phyloP scores from a whole-genome alignment of 2,113 vertebrate genomes.

The Hippotragus niger region DNA sequence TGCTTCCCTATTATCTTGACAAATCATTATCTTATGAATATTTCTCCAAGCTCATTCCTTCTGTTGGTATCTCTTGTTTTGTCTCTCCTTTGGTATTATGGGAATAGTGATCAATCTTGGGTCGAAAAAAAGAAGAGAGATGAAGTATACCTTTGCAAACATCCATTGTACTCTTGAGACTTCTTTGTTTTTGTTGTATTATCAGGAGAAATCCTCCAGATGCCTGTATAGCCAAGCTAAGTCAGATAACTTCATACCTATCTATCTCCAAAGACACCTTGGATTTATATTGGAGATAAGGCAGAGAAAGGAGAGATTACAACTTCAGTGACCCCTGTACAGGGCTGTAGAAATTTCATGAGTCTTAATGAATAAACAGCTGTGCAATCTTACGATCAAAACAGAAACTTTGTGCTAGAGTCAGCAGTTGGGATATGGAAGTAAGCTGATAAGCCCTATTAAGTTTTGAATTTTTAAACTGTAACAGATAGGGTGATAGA shows the following conservation, averaged over 20 bases:
- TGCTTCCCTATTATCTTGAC: neutral
- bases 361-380: slow-evolving; percentile 15
- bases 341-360: neutral
- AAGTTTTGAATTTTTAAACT: neutral
- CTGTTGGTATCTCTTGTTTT: slow-evolving; percentile 7
- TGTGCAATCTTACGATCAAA: slow-evolving; percentile 26
- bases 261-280: slow-evolving; percentile 17
- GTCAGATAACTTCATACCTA: neutral
- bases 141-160: neutral
- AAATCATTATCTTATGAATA: neutral
- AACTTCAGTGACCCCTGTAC: neutral
- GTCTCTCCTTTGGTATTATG: slow-evolving; percentile 7
- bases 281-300: slow-evolving; percentile 36
- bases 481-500: neutral
- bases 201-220: slow-evolving; percentile 31
- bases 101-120: neutral
- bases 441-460: neutral
- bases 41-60: slow-evolving; percentile 1
- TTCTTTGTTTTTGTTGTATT: slow-evolving; percentile 13
- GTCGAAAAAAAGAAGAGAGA: slow-evolving; percentile 1
- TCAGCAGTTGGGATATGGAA: neutral
- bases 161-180: neutral
- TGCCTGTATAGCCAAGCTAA: neutral
- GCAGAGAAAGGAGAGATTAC: slow-evolving; percentile 16
- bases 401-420: neutral